These are phyloP conservation scores for Lepus oiostolus DNA, from an alignment of 2,797 vertebrate genomes.

Conservation along the genomic window DNA sequence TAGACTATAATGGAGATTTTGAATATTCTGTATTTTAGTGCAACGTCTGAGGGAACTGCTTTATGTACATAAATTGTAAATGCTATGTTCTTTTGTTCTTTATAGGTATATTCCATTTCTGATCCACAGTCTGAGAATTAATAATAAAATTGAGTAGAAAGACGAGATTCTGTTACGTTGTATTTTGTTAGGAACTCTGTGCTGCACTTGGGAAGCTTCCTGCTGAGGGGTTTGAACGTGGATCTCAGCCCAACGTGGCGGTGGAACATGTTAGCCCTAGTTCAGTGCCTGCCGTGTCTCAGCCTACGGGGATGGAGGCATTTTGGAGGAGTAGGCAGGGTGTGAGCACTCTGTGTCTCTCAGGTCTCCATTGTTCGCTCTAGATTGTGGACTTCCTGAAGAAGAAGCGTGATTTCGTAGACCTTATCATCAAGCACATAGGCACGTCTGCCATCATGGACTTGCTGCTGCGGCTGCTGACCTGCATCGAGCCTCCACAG, in stretches of 20 bases:
- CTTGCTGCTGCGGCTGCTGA: constrained; percentile 97
- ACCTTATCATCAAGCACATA: constrained; percentile 98
- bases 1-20: constrained; percentile 13
- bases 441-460: constrained; percentile 99
- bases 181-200: constrained; percentile 9
- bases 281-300: not conserved
- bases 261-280: not conserved
- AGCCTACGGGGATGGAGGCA: not conserved
- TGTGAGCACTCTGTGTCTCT: not conserved
- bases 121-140: constrained; percentile 15
- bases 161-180: not conserved
- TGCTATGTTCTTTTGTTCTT: constrained; percentile 1
- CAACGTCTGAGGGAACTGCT: not conserved
- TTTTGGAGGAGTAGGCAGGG: not conserved
- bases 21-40: not conserved
- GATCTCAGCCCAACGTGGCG: not conserved
- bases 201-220: not conserved
- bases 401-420: constrained; percentile 97
- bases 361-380: constrained; percentile 26
- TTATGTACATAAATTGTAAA: constrained; percentile 37
- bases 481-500: constrained; percentile 98
- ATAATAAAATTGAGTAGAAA: constrained; percentile 41
- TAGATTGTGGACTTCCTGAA: constrained; percentile 98
- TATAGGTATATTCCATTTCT: not conserved
- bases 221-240: not conserved